Evolutionary conservation across 2,888 invertebrate species (phyloP), one percentile per base, ranked within the genome.

Genomic region (Rhagium mordax): DNA sequence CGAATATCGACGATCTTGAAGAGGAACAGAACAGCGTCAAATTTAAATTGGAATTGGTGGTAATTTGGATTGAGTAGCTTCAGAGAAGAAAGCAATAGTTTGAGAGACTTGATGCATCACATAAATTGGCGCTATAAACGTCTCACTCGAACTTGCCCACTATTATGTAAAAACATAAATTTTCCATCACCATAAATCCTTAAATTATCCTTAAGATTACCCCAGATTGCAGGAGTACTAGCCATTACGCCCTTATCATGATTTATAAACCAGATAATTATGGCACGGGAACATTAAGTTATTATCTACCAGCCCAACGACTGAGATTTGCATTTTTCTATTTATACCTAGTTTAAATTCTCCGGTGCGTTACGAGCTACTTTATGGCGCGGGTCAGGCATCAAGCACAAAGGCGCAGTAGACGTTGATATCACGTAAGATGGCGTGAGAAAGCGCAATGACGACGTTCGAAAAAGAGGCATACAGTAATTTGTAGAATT

Each of bases 391-490:
- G 21, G 61, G 13, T 33, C 16, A 20, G 41, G 33, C 10, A 4
- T 33, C 15, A 29, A 20, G 20, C 55, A 57, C 47, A 67, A 24
- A 57, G 57, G 21, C 57, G 27, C 57, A 57, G 21, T 24, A 27
- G 21, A 10, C 57, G 21, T 18, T 18, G 47, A 21, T 16, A 47
- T 57, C 67, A 67, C 67, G 67, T 67, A 47, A 67, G 55, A 13
- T 67, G 57, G 67, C 67, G 67, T 67, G 67, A 55, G 20, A 67
- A 57, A 6, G n/a, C 16, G 67, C 57, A 55, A 67, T 67, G 57
- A 67, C 57, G 67, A 57, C 48, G 13, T 33, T 41, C 33, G 67
- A 47, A 67, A 67, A 57, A 41, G 41, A 47, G 65, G 53, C 53
- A 20, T 27, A n/a, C 33, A 24, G 47, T 47, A 67, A 67, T 67